Percentiles rank a stretch among this genome's conserved stretches.
These are phyloP conservation scores for Cassiopea andromeda DNA, from an alignment of 30 jellyfish, hydroid and myxozoan genomes.

Conservation along the genomic window DNA sequence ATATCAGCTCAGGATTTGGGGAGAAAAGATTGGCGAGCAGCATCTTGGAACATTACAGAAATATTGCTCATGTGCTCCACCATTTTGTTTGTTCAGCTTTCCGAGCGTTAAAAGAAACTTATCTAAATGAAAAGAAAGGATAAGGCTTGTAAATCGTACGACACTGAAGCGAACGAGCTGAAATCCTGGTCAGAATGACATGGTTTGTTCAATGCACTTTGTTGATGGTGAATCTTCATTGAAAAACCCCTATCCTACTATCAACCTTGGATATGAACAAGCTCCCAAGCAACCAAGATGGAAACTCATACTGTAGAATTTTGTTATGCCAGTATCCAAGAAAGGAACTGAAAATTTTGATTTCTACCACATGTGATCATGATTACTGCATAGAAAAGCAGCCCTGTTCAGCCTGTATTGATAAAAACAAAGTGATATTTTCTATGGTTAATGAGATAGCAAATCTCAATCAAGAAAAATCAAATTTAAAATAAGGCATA, in stretches of 20 bases:
- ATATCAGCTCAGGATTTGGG: constrained; percentile 21
- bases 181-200: constrained; percentile 66
- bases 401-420: background rate
- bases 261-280: constrained; percentile 16
- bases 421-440: background rate
- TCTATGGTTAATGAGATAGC: background rate
- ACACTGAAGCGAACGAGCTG: constrained; percentile 7
- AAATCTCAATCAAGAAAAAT: background rate
- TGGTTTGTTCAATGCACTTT: constrained; percentile 63
- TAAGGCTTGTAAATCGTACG: constrained; percentile 16
- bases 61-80: constrained; percentile 1
- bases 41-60: background rate
- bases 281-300: background rate
- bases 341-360: background rate
- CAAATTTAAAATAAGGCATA: background rate
- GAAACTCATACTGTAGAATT: background rate
- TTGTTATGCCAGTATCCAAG: background rate
- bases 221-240: constrained; percentile 48
- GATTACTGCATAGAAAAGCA: background rate
- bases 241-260: constrained; percentile 36
- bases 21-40: background rate
- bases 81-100: background rate
- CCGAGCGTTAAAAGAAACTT: background rate
- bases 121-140: constrained; percentile 39
- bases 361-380: background rate